Conservation (phyloP, 2,113 vertebrate genomes). For the Rhinogobius similis region DNA sequence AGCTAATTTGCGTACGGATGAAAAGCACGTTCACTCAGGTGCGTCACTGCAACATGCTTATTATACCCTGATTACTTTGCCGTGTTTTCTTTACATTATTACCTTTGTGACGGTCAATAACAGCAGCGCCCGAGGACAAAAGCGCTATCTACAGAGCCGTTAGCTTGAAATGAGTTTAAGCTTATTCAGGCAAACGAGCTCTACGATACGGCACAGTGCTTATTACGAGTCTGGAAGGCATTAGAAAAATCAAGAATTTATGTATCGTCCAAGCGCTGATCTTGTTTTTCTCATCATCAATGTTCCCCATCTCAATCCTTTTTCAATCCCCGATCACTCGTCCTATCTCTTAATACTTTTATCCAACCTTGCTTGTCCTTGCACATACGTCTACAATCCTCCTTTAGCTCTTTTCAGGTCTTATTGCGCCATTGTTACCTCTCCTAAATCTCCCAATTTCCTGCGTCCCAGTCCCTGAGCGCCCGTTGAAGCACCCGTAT, state of each 20-base stretch:
- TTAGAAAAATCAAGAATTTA: slow-evolving; percentile 29
- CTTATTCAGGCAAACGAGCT: neutral
- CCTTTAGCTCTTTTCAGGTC: slow-evolving; percentile 15
- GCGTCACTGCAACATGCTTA: neutral
- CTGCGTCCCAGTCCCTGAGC: slow-evolving; percentile 30
- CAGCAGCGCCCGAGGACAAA: neutral
- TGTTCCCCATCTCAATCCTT: neutral
- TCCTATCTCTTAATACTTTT: slow-evolving; percentile 7
- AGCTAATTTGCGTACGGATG: neutral
- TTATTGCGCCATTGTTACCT: slow-evolving; percentile 30
- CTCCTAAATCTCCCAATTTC: slow-evolving; percentile 46
- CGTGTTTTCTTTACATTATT: slow-evolving; percentile 8
- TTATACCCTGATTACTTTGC: neutral
- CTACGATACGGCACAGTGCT: neutral
- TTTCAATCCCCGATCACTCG: slow-evolving; percentile 8
- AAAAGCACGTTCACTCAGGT: neutral
- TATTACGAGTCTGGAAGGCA: slow-evolving; percentile 22
- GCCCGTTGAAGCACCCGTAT: slow-evolving; percentile 41
- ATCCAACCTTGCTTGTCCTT: slow-evolving; percentile 11
- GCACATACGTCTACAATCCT: slow-evolving; percentile 7
- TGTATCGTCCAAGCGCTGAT: slow-evolving; percentile 14
- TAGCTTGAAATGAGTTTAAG: neutral
- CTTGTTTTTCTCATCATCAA: neutral
- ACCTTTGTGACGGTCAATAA: slow-evolving; percentile 6
- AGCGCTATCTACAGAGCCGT: neutral